Evolutionary conservation across 2,797 vertebrate genomes (phyloP), one percentile per base, ranked within the genome.

Genomic region (Catostomus latipinnis): DNA sequence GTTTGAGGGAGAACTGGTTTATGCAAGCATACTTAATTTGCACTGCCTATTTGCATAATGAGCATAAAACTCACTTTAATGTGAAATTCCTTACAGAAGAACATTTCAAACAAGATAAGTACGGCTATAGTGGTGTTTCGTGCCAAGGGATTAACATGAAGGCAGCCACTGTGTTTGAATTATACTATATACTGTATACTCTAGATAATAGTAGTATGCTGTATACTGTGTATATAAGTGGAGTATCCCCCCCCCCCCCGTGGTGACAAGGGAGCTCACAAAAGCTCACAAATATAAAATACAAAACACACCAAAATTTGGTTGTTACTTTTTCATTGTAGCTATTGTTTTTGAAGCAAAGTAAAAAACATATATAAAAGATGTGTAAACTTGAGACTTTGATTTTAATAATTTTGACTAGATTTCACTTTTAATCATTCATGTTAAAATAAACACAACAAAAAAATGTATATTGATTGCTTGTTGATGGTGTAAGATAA

Each of bases 11-110:
- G 46, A 50, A 54, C 18, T 54, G 49, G 6, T 12, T 74, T 8
- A 22, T 54, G 49, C 14, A 65, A 12, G 22, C 60, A 7, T 74
- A 43, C 49, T 74, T 74, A 45, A 54, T 74, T 63, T 74, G 6
- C 45, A 14, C 10, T 0, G 22, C 45, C 22, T 53, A 74, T 74
- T 74, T 74, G 61, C 73, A 74, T 74, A 65, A 74, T 65, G 22
- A 11, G 50, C 13, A 46, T 65, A 65, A 65, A 65, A 65, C 43
- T 48, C 34, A 34, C 50, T 53, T 74, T 53, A 74, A 74, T 65
- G 34, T 54, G 11, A 65, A 74, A 65, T 46, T 34, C 61, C 72
- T 53, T 10, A 18, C 14, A 54, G 54, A 65, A 6, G 9, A 46
- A 54, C 10, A 43, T 18, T 65, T 45, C 34, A 12, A 54, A 65